Evolutionary conservation across 2,113 vertebrate species (phyloP), one percentile per base, ranked within the genome.

Genomic region (Meleagris gallopavo): DNA sequence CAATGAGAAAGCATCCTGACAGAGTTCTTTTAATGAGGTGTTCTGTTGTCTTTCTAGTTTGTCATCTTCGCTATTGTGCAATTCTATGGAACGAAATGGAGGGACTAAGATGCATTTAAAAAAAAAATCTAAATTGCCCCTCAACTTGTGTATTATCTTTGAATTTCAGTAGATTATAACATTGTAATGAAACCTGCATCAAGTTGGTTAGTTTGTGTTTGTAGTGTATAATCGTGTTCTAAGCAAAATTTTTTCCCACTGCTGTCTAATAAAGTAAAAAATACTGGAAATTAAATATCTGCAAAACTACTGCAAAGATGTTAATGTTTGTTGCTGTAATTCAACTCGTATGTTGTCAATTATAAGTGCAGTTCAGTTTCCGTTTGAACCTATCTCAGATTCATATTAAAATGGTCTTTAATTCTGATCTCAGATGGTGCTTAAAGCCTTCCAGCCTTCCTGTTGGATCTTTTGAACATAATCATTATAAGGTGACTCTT

Each of bases 1-100:
- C 57, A 66, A 75, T 76, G 93, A 91, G 81, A 86, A 93, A 82
- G 73, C 36, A 36, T 78, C 40, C 66, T 93, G 90, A 38, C 83
- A 62, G 30, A 79, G 45, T 75, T 88, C 29, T 55, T 83, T 94
- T 88, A 30, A 41, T 66, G 79, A 25, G 13, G 90, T 82, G 79
- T 48, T 38, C 32, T 6, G 0, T 70, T 18, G 17, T 79, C 11
- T 85, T 54, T 70, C 4, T 1, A 27, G 32, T 60, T 80, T 46
- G 27, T 91, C 55, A 34, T 74, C 25, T 72, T 78, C 34, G 54
- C 46, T 11, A 5, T 88, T 86, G 89, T 21, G 57, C 36, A 65
- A 4, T 57, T 83, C 34, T 61, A 6, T 90, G 48, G 25, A 78
- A 90, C 65, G 79, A 69, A 83, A 79, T 5, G 69, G n/a, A 60